Evolutionary conservation across 2,888 invertebrate species (phyloP), one percentile per base, ranked within the genome.

Genomic region (Stegana nigrithorax): DNA sequence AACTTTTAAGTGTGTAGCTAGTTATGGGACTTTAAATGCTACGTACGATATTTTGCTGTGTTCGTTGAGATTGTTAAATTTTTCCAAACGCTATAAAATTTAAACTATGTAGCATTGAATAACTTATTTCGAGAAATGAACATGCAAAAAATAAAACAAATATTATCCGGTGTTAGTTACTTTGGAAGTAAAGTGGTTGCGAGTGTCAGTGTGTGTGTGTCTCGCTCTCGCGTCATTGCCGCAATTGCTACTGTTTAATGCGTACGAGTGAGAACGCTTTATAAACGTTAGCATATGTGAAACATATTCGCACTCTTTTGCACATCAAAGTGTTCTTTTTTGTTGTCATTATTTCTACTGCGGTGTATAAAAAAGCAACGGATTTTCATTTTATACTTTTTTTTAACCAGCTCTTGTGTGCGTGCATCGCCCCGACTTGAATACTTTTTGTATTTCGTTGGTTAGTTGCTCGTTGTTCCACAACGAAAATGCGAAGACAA

Each of bases 291-390:
- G n/a, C n/a, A n/a, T n/a, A n/a, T n/a, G n/a, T n/a, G n/a, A n/a
- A n/a, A n/a, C n/a, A n/a, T n/a, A n/a, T n/a, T 62, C 65, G 72
- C 63, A 70, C 75, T 73, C 69, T 72, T 70, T 73, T 73, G 75
- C 76, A 73, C 72, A 75, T 70, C 60, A 59, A 60, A 63, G 44
- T 57, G 36, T 44, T 36, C 50, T 12, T 45, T 8, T 60, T 56
- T 63, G 29, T 51, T 51, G 51, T 50, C 12, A 27, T 51, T 25
- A n/a, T 47, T 47, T 47, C 25, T 8, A 75, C 79, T 70, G 67
- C 69, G 78, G 75, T 75, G 80, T 67, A 75, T 66, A 64, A 63
- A 63, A 64, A 64, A 63, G 61, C 56, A 62, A 53, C 53, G 58
- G 67, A 76, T 68, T 76, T 68, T 61, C 65, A 44, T n/a, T 58